Evolutionary conservation across 2,797 vertebrate genomes (phyloP), one percentile per base, ranked within the genome.

Genomic region (Ctenochaetus hawaiiensis): DNA sequence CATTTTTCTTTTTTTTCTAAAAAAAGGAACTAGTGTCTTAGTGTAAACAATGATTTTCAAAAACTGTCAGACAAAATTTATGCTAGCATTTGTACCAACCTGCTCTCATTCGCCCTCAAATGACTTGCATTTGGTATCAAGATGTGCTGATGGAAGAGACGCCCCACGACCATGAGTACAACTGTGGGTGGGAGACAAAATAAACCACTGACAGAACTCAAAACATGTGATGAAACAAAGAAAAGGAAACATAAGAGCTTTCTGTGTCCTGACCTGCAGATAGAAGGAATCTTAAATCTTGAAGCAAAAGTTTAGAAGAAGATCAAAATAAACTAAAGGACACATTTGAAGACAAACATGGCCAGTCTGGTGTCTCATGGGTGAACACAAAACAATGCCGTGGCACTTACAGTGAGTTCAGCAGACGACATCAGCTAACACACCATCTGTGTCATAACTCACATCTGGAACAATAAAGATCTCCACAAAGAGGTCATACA

Each of bases 261-360:
- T 85, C 72, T 4, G 0, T 82, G 70, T 93, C 94, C 90, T 87
- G 91, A 85, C 93, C 94, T 67, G 93, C 94, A 92, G 93, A 90
- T 89, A 18, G 7, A 54, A n/a, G 20, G 17, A 17, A 10, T 10
- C 8, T 23, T 6, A 56, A 34, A 43, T 3, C 17, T 56, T 8
- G 0, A 41, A 34, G 14, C 54, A 41, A 1, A 45, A 41, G 26
- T 30, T 30, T 30, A 30, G 2, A 57, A 37, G 14, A 51, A 5
- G 5, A 39, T 18, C 7, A 45, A 34, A 54, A 53, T 13, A 6
- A 82, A 69, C 0, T 22, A 1, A 53, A 16, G 45, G 11, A 23
- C 7, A 20, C 17, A 51, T 51, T 49, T 9, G 23, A 39, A 41
- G 18, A 65, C 3, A 0, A 16, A 3, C 41, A 34, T 5, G 9